phyloP scores from a whole-genome alignment of 1,140 invertebrate genomes.

The Eulimnadia texana region DNA sequence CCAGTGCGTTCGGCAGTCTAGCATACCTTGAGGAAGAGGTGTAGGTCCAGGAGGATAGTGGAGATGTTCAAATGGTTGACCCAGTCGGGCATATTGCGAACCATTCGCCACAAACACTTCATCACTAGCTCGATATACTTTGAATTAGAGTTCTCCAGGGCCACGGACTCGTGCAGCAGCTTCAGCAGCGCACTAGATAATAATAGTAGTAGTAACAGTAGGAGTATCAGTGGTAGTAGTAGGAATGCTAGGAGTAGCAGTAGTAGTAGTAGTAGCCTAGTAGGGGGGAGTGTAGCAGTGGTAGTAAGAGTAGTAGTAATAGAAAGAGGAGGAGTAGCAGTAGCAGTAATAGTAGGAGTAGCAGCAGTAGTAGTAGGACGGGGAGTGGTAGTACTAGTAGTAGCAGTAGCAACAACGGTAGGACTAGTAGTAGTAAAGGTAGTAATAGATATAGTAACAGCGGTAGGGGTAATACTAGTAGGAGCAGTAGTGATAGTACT shows the following conservation, averaged over 20 bases:
- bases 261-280: too few relatives aligned
- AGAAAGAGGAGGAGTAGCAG: slow-evolving; percentile 18
- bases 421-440: slow-evolving; percentile 15
- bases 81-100: slow-evolving; percentile 60
- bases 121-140: slow-evolving; percentile 67
- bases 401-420: slow-evolving; percentile 52
- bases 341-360: too few relatives aligned
- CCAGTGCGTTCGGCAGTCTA: too few relatives aligned
- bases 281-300: too few relatives aligned
- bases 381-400: too few relatives aligned
- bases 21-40: slow-evolving; percentile 54
- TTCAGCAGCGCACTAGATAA: slow-evolving; percentile 52
- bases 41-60: slow-evolving; percentile 62
- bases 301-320: too few relatives aligned
- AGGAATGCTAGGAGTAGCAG: slow-evolving; percentile 12
- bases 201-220: slow-evolving; percentile 16
- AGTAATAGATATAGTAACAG: slow-evolving; percentile 24
- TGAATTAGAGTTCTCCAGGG: slow-evolving; percentile 38
- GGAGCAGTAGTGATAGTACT: too few relatives aligned
- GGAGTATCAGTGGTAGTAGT: slow-evolving; percentile 18
- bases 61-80: slow-evolving; percentile 43
- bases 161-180: slow-evolving; percentile 55
- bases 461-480: slow-evolving; percentile 11
- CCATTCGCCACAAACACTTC: slow-evolving; percentile 78
- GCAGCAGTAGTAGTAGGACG: too few relatives aligned